phyloP scores from a whole-genome alignment of 35 echinoderm and acorn worm genomes.

The Apostichopus californicus region DNA sequence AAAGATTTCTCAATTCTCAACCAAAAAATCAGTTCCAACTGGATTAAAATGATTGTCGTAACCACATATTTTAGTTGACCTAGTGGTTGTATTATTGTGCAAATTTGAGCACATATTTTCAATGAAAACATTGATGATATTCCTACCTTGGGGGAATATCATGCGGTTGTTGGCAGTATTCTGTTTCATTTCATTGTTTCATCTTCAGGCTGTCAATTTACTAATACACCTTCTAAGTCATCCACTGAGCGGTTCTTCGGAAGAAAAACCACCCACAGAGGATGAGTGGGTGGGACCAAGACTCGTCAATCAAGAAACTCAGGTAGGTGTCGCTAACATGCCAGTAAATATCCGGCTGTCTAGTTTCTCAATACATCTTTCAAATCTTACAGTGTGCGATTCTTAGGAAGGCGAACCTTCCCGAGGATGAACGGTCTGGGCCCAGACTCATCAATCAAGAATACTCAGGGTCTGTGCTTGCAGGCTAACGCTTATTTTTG shows the following conservation, averaged over 20 bases:
- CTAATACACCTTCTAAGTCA: slow-evolving; percentile 76
- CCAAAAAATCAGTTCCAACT: no score
- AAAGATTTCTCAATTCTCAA: no score
- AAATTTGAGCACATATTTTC: no score
- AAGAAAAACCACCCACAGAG: slow-evolving; percentile 15
- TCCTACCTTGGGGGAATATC: no score
- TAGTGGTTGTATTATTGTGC: no score
- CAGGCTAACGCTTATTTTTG: no score
- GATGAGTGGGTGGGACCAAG: slow-evolving; percentile 63
- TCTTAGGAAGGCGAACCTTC: slow-evolving; percentile 1
- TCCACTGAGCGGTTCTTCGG: slow-evolving; percentile 27
- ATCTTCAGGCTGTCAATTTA: slow-evolving; percentile 75
- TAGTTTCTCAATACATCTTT: slow-evolving; percentile 74
- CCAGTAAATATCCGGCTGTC: slow-evolving; percentile 34
- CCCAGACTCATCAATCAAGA: slow-evolving; percentile 71
- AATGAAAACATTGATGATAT: no score
- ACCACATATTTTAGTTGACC: no score
- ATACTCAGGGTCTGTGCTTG: slow-evolving; percentile 56
- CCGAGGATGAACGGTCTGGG: slow-evolving; percentile 32
- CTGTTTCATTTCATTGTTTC: background rate
- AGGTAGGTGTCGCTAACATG: slow-evolving; percentile 49
- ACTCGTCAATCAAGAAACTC: slow-evolving; percentile 72
- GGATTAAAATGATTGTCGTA: no score
- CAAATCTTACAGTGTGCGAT: slow-evolving; percentile 46
- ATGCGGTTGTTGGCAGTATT: no score